Base-by-base conservation (phyloP, 2,113 vertebrate genomes). In the Callipepla squamata region DNA sequence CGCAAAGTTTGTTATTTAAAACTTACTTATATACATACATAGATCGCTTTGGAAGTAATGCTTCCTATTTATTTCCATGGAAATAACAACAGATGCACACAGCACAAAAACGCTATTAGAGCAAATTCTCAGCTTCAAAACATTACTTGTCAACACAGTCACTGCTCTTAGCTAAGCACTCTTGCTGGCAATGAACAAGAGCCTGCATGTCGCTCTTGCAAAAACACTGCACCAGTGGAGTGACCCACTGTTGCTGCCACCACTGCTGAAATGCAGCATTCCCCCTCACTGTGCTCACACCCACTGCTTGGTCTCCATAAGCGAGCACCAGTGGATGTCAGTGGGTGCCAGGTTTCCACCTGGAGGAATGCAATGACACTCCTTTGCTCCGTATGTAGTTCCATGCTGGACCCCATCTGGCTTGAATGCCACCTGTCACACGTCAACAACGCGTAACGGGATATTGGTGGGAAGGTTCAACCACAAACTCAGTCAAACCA, bases 401-500 rank as follows among this genome's bases (percentile, higher is more conserved):
- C 53, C 53, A 57, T 19, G 17, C 32, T 30, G 19, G 53, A 57
- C 3, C 17, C 30, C 30, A 57, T 3, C 17, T 30, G 28, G 53
- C 18, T 30, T 9, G 30, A 57, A 9, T 18, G 53, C 47, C 47
- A 47, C 19, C 47, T 9, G 47, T 19, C 19, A 20, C 47, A 47
- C 4, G 19, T 18, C 9, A 21, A 19, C 47, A 47, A 47, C 44
- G 7, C 44, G 44, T 44, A 44, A 44, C 44, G 26, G 51, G 51
- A 30, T 53, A 30, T 9, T 28, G 51, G 51, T 30, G 15, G 51
- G 26, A 53, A 53, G 14, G 26, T 53, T 53, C 51, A 62, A 77
- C 7, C 73, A 38, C 0, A 2, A 80, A 28, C 19, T 15, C 0
- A 6, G 15, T 22, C 25, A 13, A n/a, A 50, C 15, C 69, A 50